Evolutionary conservation across 2,113 vertebrate genomes (phyloP).

Genomic region (mouse (Mus musculus)): GRCm39 chr17:30647001-30647500

Average conservation of each 20-base stretch:
- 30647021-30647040: not conserved
- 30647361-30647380: not conserved
- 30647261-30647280: not conserved
- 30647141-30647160: not conserved
- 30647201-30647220: not conserved
- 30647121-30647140: constrained; percentile 35
- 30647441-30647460: not conserved
- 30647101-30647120: not conserved
- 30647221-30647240: not conserved
- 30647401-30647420: not conserved
- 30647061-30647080: constrained; percentile 38
- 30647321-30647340: not conserved
- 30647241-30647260: not conserved
- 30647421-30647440: not conserved
- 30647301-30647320: not conserved
- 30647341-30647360: not conserved
- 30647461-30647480: not conserved
- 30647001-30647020: not conserved
- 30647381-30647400: not conserved
- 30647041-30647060: not conserved
- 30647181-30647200: constrained; percentile 19
- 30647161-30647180: constrained; percentile 18
- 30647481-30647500: not conserved
- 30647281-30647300: not conserved
- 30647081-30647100: constrained; percentile 2